These are phyloP conservation scores for Cassiopea xamachana DNA, from an alignment of 30 jellyfish, hydroid and myxozoan genomes.

Conservation along the genomic window DNA sequence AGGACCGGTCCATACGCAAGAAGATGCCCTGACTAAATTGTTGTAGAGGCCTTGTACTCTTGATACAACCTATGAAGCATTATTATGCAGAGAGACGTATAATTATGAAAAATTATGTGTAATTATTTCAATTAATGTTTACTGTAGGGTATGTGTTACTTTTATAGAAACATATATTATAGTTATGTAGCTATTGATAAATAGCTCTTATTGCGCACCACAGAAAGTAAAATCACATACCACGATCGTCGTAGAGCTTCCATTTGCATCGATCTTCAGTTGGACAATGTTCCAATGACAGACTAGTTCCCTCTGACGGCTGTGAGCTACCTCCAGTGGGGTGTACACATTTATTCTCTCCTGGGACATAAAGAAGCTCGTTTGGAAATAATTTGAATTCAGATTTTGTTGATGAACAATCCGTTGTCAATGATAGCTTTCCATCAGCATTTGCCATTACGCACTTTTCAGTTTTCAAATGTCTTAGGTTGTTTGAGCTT, in stretches of 20 bases:
- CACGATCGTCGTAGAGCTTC: conserved; percentile 18
- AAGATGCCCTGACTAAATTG: too few relatives aligned
- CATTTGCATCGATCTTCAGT: conserved; percentile 10
- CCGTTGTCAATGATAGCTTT: background rate
- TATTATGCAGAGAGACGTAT: too few relatives aligned
- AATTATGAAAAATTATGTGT: too few relatives aligned
- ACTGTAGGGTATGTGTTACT: too few relatives aligned
- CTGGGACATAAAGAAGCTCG: conserved; percentile 1
- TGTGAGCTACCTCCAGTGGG: background rate
- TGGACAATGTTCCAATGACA: background rate
- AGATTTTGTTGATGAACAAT: conserved; percentile 7
- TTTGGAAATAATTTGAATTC: background rate
- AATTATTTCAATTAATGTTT: too few relatives aligned
- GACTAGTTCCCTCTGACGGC: background rate
- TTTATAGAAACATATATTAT: too few relatives aligned
- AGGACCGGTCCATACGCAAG: too few relatives aligned
- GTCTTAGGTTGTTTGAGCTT: conserved; percentile 15
- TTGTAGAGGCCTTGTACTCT: too few relatives aligned
- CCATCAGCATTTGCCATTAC: background rate
- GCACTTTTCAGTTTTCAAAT: conserved; percentile 6
- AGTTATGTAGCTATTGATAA: too few relatives aligned
- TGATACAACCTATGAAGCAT: too few relatives aligned
- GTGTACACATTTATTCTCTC: conserved; percentile 6
- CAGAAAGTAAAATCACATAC: background rate
- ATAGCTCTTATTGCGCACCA: too few relatives aligned